A percentile compares a stretch with the other conserved stretches of the same genome.
phyloP scores from a whole-genome alignment of 1,140 invertebrate species.

The Scaptomyza graminum region DNA sequence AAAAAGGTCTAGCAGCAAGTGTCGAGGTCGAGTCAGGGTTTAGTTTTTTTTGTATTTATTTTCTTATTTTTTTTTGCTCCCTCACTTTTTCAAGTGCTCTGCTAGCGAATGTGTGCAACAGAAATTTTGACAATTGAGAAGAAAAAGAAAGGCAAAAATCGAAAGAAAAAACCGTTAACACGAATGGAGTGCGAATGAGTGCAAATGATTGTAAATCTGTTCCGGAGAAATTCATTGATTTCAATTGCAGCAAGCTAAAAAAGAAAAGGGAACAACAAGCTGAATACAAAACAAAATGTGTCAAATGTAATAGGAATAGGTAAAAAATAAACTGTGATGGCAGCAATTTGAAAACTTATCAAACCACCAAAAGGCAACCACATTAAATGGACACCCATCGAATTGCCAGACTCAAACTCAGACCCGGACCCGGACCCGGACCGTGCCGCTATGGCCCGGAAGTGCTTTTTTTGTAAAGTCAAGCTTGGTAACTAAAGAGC shows the following conservation, averaged over 20 bases:
- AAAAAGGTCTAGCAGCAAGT: constrained; percentile 41
- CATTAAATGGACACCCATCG: constrained; percentile 10
- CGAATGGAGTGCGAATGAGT: constrained; percentile 34
- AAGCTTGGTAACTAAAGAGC: constrained; percentile 2
- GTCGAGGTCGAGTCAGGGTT: background rate
- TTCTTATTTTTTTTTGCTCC: too few species aligned
- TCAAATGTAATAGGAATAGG: constrained; percentile 46
- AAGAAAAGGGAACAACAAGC: background rate
- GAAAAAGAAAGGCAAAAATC: constrained; percentile 2
- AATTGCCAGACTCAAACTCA: background rate
- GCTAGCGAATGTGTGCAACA: constrained; percentile 19
- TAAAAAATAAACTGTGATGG: constrained; percentile 40
- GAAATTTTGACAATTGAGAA: background rate
- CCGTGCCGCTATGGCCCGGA: constrained; percentile 13
- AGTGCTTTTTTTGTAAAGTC: constrained; percentile 24
- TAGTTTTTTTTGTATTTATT: too few species aligned
- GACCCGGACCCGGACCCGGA: background rate
- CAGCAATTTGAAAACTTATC: constrained; percentile 50
- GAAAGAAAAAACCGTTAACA: background rate
- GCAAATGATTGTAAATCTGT: constrained; percentile 43
- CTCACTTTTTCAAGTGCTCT: constrained; percentile 12
- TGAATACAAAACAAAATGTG: background rate
- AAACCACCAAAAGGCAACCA: constrained; percentile 21
- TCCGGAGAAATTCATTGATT: constrained; percentile 63
- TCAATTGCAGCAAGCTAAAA: constrained; percentile 45